These are phyloP conservation scores for Synergus laeviventris DNA, from an alignment of 2,888 invertebrate genomes.

Conservation along the genomic window DNA sequence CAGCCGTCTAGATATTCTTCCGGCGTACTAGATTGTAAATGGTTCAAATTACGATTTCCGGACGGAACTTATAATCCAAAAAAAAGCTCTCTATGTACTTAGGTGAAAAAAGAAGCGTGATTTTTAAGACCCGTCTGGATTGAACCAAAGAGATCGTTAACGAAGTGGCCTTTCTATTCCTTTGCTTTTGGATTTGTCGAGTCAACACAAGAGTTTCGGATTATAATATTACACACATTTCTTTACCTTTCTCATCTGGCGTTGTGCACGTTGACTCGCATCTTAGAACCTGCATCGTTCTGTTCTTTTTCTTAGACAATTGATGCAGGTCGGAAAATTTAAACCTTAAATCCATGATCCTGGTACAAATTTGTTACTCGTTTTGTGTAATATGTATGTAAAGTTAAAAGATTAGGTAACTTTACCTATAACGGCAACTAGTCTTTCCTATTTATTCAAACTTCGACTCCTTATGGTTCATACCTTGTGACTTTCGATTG, in stretches of 20 bases:
- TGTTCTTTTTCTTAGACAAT: conserved; percentile 35
- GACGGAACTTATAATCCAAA: conserved; percentile 2
- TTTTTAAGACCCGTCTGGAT: conserved; percentile 19
- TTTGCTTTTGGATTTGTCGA: conserved; percentile 33
- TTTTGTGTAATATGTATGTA: conserved; percentile 35
- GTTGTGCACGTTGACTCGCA: conserved; percentile 20
- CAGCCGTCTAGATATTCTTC: conserved; percentile 84
- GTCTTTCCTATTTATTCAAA: conserved; percentile 2
- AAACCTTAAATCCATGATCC: not conserved
- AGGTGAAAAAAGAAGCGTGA: not conserved
- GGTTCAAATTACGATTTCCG: conserved; percentile 46
- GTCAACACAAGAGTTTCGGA: conserved; percentile 28
- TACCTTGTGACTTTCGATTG: not conserved
- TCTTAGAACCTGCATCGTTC: conserved; percentile 26
- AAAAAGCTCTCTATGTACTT: conserved; percentile 16
- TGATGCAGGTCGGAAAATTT: conserved; percentile 34
- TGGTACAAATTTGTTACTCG: conserved; percentile 5
- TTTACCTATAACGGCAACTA: conserved; percentile 21
- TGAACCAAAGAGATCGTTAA: conserved; percentile 38
- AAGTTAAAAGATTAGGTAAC: conserved; percentile 19
- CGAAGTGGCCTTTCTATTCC: conserved; percentile 40
- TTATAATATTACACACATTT: conserved; percentile 20
- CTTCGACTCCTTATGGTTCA: not conserved
- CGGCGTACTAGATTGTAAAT: conserved; percentile 77
- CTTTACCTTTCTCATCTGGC: conserved; percentile 19